Evolutionary conservation across 2,113 vertebrate genomes (phyloP).

Genomic region (Bagarius yarrelli): DNA sequence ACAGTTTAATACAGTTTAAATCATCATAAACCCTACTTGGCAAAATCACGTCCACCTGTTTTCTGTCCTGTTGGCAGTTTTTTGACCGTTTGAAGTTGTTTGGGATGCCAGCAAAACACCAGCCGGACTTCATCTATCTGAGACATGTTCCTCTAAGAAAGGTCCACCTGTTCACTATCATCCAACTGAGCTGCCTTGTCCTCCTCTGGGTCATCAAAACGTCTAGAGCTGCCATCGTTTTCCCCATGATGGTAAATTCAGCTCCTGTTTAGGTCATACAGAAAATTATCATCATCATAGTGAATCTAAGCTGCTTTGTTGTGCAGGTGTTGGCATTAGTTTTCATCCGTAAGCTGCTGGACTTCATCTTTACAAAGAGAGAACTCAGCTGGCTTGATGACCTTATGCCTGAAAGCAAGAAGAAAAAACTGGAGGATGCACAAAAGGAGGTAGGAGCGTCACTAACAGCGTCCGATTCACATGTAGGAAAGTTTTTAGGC

Average conservation of each 20-base stretch:
- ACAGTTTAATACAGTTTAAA: too few relatives aligned
- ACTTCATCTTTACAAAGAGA: constrained; percentile 90
- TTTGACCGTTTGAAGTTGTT: constrained; percentile 94
- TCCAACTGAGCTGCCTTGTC: constrained; percentile 90
- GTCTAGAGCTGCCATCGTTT: constrained; percentile 93
- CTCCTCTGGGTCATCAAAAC: constrained; percentile 98
- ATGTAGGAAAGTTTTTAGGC: not conserved
- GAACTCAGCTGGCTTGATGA: constrained; percentile 98
- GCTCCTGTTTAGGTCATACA: not conserved
- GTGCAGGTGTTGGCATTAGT: constrained; percentile 90
- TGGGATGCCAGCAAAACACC: constrained; percentile 97
- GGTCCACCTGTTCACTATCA: constrained; percentile 93
- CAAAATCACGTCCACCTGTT: not conserved
- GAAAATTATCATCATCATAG: not conserved
- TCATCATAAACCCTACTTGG: too few relatives aligned
- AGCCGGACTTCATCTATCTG: constrained; percentile 98
- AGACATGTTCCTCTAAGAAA: constrained; percentile 95
- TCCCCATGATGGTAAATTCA: constrained; percentile 95
- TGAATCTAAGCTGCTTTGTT: not conserved
- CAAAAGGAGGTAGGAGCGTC: constrained; percentile 83
- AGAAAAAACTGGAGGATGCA: constrained; percentile 98
- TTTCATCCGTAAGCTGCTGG: constrained; percentile 95
- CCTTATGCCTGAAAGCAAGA: constrained; percentile 98
- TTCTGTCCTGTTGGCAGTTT: constrained; percentile 70
- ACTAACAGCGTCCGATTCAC: not conserved